Conservation (phyloP, 2,113 vertebrate species). For the Pelmatolapia mariae region DNA sequence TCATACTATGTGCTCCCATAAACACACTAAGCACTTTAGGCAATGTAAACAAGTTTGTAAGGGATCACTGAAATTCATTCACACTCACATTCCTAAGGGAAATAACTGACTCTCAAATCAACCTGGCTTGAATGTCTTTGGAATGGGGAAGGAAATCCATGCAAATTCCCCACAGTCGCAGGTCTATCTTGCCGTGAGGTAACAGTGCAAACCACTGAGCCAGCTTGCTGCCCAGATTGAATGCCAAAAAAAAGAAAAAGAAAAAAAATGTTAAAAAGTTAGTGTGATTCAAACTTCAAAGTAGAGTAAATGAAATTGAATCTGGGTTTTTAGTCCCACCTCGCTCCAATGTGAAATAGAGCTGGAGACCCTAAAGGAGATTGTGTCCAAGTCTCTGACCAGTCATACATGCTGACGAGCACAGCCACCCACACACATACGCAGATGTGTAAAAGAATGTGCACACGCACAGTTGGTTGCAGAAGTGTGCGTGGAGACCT, state of each 20-base stretch:
- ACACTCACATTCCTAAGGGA: constrained; percentile 31
- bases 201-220: constrained; percentile 28
- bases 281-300: constrained; percentile 49
- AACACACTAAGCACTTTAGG: constrained; percentile 7
- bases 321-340: constrained; percentile 50
- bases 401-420: neutral
- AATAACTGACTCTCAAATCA: constrained; percentile 26
- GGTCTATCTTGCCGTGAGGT: constrained; percentile 5
- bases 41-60: constrained; percentile 35
- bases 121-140: constrained; percentile 44
- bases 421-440: neutral
- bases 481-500: constrained; percentile 23
- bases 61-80: constrained; percentile 20
- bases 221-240: neutral
- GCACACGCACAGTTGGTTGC: neutral
- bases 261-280: constrained; percentile 30
- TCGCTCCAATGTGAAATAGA: constrained; percentile 51
- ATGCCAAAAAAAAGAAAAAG: constrained; percentile 1
- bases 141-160: constrained; percentile 30
- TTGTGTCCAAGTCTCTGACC: neutral
- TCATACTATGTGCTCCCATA: neutral
- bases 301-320: constrained; percentile 41
- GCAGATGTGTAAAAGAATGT: neutral
- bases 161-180: constrained; percentile 30
- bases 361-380: constrained; percentile 30